Evolutionary conservation across 2,113 vertebrate genomes (phyloP), one percentile per base, ranked within the genome.

Genomic region (Piaya cayana): DNA sequence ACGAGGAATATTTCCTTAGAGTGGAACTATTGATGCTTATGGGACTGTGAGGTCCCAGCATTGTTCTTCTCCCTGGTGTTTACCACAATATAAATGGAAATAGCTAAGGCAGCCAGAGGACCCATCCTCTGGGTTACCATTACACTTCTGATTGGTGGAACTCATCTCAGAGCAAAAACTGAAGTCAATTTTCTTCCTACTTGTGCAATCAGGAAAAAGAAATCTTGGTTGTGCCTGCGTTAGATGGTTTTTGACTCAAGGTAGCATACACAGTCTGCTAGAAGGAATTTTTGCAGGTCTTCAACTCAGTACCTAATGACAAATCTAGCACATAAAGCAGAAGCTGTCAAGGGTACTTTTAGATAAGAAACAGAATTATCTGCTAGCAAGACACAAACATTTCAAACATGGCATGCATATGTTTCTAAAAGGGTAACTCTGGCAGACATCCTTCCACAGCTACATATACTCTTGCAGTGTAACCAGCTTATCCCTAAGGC

Each of bases 331-430:
- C 15, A 62, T 29, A 71, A 76, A 76, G 37, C 32, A 80, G 47
- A 87, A 83, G 50, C 21, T 83, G 52, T 6, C 45, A 55, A 65
- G 56, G 39, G 25, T 55, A 25, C 4, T 21, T 59, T 52, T 50
- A 34, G 56, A 5, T 25, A 75, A 70, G 25, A 80, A 53, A 55
- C 20, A 43, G 32, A 59, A 10, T 19, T 42, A 30, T 15, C 27
- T 43, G 50, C 8, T n/a, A 70, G 37, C 43, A 64, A 69, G 45
- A 9, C 23, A 68, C 37, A 58, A 64, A 30, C 7, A 0, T 7
- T 17, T 12, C 7, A 47, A 89, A 32, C 39, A 15, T 22, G n/a
- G 25, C 5, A 0, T 3, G 18, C 3, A 6, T 2, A 1, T 25
- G 11, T 63, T 69, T 68, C 65, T 43, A 30, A 42, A 69, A n/a